Conservation (phyloP, 2,113 vertebrate species). For the Paratilapia polleni region DNA sequence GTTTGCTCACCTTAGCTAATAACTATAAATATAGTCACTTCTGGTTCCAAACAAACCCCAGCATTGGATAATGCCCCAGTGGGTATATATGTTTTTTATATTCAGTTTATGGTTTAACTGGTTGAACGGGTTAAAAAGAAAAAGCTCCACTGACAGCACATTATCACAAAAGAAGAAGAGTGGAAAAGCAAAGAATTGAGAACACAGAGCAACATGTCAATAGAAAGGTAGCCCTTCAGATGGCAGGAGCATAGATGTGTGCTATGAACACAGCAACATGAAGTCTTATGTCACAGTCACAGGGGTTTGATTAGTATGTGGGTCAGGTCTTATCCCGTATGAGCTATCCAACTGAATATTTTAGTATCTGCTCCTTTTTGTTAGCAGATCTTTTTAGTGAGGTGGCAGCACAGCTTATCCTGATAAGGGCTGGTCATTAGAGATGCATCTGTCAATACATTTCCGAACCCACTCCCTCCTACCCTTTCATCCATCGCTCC, state of each 20-base stretch:
- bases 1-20: neutral
- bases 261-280: neutral
- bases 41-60: too few relatives aligned
- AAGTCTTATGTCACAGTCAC: fast-evolving
- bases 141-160: too few relatives aligned
- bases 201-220: neutral
- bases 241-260: neutral
- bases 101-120: neutral
- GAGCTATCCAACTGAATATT: too few relatives aligned
- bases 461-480: neutral
- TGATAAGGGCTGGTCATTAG: neutral
- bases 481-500: neutral
- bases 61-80: too few relatives aligned
- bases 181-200: neutral
- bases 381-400: too few relatives aligned
- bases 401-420: neutral
- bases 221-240: neutral
- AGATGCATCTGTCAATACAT: neutral
- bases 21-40: neutral
- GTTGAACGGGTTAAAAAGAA: neutral
- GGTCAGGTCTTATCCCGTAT: neutral
- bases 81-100: too few relatives aligned
- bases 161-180: too few relatives aligned
- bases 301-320: fast-evolving
- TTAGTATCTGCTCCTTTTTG: neutral